Evolutionary conservation across 2,888 invertebrate genomes (phyloP).

Genomic region (Stomorhina lunata): DNA sequence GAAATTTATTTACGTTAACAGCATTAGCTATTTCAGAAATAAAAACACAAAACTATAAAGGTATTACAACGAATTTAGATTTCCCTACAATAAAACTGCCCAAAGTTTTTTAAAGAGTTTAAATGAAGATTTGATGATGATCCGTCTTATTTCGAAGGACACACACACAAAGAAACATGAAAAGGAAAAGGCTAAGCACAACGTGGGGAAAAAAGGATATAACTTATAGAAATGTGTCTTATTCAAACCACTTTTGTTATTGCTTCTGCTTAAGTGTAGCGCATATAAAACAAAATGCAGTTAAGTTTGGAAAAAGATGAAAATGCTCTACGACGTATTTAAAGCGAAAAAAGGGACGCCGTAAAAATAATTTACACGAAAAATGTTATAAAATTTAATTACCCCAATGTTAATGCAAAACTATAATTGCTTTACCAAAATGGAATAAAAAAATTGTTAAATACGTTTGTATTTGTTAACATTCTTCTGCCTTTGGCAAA

Average conservation of each 20-base stretch:
- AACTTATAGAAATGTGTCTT: not conserved
- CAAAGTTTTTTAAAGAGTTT: too few species aligned
- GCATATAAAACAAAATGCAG: not conserved
- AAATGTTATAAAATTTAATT: constrained; percentile 66
- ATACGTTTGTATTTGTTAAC: not conserved
- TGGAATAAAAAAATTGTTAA: constrained; percentile 14
- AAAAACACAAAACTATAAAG: not conserved
- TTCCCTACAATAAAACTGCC: not conserved
- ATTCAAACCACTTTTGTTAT: too few species aligned
- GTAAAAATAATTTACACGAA: constrained; percentile 62
- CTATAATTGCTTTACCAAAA: constrained; percentile 58
- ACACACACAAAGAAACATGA: too few species aligned
- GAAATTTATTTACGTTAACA: constrained; percentile 52
- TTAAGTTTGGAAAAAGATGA: not conserved
- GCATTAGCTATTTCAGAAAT: not conserved
- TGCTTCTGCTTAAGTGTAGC: not conserved
- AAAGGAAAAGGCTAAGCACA: too few species aligned
- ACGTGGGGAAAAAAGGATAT: too few species aligned
- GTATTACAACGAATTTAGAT: not conserved
- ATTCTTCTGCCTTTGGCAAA: not conserved
- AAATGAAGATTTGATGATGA: too few species aligned
- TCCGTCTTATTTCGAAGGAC: too few species aligned
- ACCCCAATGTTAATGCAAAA: constrained; percentile 62
- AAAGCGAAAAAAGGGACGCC: not conserved
- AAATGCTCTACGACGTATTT: not conserved